These are phyloP conservation scores for Steinernema feltiae DNA, from an alignment of 1,140 invertebrate genomes.

Conservation along the genomic window DNA sequence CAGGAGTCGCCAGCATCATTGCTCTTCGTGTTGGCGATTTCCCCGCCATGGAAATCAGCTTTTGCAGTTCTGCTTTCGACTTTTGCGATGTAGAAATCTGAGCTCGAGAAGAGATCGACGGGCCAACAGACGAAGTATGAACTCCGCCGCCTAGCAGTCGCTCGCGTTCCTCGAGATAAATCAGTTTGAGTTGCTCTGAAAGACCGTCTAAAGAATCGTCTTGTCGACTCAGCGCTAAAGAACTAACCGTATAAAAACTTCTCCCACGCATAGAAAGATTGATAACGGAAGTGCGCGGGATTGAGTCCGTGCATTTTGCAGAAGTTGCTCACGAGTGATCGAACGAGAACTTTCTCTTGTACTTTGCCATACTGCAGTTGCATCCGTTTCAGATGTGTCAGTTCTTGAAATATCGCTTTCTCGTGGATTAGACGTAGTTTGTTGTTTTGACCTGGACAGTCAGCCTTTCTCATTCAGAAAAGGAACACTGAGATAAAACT, in stretches of 20 bases:
- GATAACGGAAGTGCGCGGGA: conserved; percentile 66
- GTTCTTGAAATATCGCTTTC: conserved; percentile 83
- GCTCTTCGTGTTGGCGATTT: background rate
- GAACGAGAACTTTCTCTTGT: conserved; percentile 81
- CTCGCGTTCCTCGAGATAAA: conserved; percentile 50
- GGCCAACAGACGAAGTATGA: conserved; percentile 79
- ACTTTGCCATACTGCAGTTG: conserved; percentile 81
- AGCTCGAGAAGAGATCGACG: conserved; percentile 66
- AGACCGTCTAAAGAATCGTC: conserved; percentile 38
- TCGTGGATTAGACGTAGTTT: conserved; percentile 62
- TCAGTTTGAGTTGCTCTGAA: conserved; percentile 54
- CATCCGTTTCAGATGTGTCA: conserved; percentile 81
- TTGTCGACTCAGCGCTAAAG: background rate
- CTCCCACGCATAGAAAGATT: conserved; percentile 78
- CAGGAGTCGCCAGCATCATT: background rate
- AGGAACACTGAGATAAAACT: background rate
- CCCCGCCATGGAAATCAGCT: background rate
- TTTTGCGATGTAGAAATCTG: background rate
- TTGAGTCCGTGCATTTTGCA: conserved; percentile 69
- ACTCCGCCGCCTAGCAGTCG: conserved; percentile 29
- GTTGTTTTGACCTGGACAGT: conserved; percentile 4
- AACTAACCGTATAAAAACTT: conserved; percentile 75
- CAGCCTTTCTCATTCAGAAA: no score
- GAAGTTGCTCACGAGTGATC: conserved; percentile 73
- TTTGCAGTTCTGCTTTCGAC: background rate